Base-by-base conservation (phyloP, 2,888 invertebrate species). In the Lasius fuliginosus region DNA sequence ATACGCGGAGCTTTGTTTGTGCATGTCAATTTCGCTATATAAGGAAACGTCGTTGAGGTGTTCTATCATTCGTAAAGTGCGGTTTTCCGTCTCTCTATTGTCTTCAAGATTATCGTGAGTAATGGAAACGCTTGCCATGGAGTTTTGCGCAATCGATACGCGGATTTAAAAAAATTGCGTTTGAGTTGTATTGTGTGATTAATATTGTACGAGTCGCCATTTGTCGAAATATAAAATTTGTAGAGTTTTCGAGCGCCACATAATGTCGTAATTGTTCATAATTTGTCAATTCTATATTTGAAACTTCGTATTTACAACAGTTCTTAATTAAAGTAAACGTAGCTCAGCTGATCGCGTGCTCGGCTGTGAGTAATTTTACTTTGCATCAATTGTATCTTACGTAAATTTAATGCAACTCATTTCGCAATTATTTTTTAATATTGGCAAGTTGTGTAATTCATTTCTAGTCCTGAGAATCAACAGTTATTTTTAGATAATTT, bases 1-100 rank as follows among this genome's bases (percentile, higher is more conserved):
- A 5, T 18, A 36, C 27, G 9, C 71, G 12, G 23, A 33, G 33
- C n/a, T 53, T 67, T 12, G 8, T 5, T 2, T 56, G n/a, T 71
- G 71, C 58, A 12, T 49, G 71, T 4, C 18, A 79, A 71, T 71
- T 60, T 33, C 8, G 58, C 60, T 79, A 71, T 79, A 79, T 79
- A 79, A 79, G 60, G 58, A 79, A 71, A 33, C 33, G 36, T 60
- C 30, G 33, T 12, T 27, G 58, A 23, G 42, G 12, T 12, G 15
- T 36, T 12, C 12, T 18, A 9, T 60, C 42, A 71, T 60, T 79
- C 69, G 18, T 12, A 18, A 56, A 58, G 18, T 46, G 23, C 58
- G 58, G 40, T 71, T 60, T 79, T 60, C 71, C n/a, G 64, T 8
- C 12, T 42, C 0, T 46, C 15, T n/a, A 15, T 36, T 67, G 5